Base-by-base conservation (phyloP, 2,888 invertebrate species). In the Schizaphis graminum region DNA sequence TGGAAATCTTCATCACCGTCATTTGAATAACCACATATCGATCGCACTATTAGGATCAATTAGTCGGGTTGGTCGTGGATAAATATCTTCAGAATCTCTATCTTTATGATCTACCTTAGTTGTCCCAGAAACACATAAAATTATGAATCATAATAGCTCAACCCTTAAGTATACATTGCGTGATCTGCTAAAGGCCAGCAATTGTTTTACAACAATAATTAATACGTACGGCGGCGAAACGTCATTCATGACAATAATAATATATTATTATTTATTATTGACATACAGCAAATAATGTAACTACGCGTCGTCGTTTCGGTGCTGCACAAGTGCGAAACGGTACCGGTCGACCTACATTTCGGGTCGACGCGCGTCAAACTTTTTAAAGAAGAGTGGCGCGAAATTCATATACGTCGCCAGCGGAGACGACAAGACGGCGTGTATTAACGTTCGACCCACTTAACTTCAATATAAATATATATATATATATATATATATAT, bases 291-390 rank as follows among this genome's bases (percentile, higher is more conserved):
- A 77, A 77, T 77, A 41, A 77, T 35, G 77, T 77, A 35, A 77
- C 77, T 77, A 35, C 77, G 35, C 77, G 21, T 77, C 85, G 57
- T 28, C 26, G 91, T 91, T 91, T 85, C 44, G 91, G 91, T n/a
- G 91, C 53, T 35, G 90, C 49, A 56, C 91, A 84, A 91, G 84
- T 84, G 91, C 91, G 85, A 86, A 91, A 91, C 91, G n/a, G 91
- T 91, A 91, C 91, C 77, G 85, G 91, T 91, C 91, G 91, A 91
- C 91, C 91, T 91, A 91, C 85, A 91, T 91, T 85, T 85, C 35
- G 91, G 85, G 49, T n/a, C 13, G 49, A 67, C 28, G 10, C 24
- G 24, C 61, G 77, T 35, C 49, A 53, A 91, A 91, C 77, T 91
- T 91, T 91, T 91, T 77, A 57, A 13, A 85, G 85, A 57, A 57